Conservation (phyloP, 1,140 invertebrate species). For the Drosophila trapezifrons region DNA sequence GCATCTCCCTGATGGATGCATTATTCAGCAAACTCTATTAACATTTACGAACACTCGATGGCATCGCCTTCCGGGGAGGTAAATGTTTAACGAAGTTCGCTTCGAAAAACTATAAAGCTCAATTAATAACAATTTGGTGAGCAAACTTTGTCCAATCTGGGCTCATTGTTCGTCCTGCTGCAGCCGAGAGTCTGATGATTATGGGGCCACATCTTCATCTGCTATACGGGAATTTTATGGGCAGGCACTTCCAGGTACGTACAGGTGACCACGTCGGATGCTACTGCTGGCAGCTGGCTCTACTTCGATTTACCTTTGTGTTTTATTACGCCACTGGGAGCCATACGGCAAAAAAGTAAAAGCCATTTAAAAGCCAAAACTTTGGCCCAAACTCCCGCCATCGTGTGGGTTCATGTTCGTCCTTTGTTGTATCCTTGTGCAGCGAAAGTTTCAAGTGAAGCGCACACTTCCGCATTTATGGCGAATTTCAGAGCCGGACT, state of each 20-base stretch:
- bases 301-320: conserved; percentile 80
- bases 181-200: conserved; percentile 42
- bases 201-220: conserved; percentile 27
- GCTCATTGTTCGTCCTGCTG: conserved; percentile 35
- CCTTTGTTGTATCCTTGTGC: conserved; percentile 36
- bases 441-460: conserved; percentile 59
- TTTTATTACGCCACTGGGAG: conserved; percentile 81
- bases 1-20: conserved; percentile 46
- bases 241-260: conserved; percentile 28
- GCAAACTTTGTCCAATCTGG: conserved; percentile 63
- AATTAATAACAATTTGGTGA: conserved; percentile 80
- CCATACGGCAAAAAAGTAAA: conserved; percentile 79
- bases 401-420: conserved; percentile 35
- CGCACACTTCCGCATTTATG: conserved; percentile 72
- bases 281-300: conserved; percentile 47
- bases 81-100: conserved; percentile 64
- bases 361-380: conserved; percentile 82
- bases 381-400: conserved; percentile 52
- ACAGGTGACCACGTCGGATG: conserved; percentile 26
- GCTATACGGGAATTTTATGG: conserved; percentile 55
- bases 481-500: conserved; percentile 64
- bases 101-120: conserved; percentile 78
- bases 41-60: conserved; percentile 44
- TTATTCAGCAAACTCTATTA: conserved; percentile 59
- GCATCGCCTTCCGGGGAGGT: conserved; percentile 17